Conservation (phyloP, 2,888 invertebrate genomes). For the Stenotaenia linearis region DNA sequence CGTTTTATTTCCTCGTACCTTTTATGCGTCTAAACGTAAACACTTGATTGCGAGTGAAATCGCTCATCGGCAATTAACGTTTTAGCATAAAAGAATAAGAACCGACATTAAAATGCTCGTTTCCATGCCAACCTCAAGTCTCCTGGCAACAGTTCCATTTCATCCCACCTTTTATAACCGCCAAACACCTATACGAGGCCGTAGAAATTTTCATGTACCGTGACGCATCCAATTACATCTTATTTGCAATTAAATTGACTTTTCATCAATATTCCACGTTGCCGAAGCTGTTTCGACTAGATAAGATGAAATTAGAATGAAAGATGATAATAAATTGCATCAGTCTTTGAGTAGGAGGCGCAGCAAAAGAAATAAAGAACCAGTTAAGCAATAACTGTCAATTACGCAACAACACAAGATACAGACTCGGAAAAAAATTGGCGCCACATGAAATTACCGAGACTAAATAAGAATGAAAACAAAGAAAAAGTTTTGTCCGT, state of each 20-base stretch:
- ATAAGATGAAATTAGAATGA: slow-evolving; percentile 3
- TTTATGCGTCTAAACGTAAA: neutral
- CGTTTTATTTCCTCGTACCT: neutral
- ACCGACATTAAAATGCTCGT: neutral
- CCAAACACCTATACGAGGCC: neutral
- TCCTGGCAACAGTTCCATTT: slow-evolving; percentile 6
- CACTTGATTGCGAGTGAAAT: neutral
- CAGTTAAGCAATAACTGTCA: slow-evolving; percentile 19
- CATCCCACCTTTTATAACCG: neutral
- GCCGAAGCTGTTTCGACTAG: neutral
- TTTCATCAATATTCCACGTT: neutral
- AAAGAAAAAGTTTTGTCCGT: neutral
- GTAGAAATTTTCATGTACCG: neutral
- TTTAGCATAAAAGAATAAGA: neutral
- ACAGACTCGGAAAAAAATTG: neutral
- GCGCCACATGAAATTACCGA: neutral
- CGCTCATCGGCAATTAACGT: neutral
- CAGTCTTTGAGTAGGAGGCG: neutral
- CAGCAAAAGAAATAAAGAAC: neutral
- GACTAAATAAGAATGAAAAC: neutral
- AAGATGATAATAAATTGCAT: slow-evolving; percentile 3
- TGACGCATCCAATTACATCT: neutral
- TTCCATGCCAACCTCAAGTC: neutral
- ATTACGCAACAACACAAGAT: neutral
- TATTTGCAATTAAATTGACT: slow-evolving; percentile 21